Base-by-base conservation (phyloP, 2,113 vertebrate genomes). In the Hystrix brachyura region DNA sequence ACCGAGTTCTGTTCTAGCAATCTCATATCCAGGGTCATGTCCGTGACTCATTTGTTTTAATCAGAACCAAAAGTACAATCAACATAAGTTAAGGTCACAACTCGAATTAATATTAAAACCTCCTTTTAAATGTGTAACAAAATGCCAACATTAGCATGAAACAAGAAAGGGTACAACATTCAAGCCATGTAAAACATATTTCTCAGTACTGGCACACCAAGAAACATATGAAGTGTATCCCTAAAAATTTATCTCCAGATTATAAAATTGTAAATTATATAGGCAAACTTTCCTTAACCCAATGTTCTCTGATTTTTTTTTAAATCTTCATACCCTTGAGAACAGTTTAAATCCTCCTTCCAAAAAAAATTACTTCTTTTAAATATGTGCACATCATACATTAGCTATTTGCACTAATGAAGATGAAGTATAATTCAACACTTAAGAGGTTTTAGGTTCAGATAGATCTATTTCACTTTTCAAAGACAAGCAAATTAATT, bases 91-190 rank as follows among this genome's bases (percentile, higher is more conserved):
- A 94, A 97, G 85, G 88, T 95, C 85, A 96, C n/a, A 88, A 85
- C 17, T 90, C 92, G 80, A 97, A 94, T 95, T 97, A 92, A 90
- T 60, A 94, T 81, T 15, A 95, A 94, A 97, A 71, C 72, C 62
- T 92, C 29, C 51, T 79, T 81, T 96, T 78, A 59, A 95, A 65
- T 87, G 19, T 94, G 53, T 91, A 95, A 95, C 65, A 95, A 97
- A 97, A 97, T 95, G 95, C 38, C 93, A 95, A 81, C 23, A 94
- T 97, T 90, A 97, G 53, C 83, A 87, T 90, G 90, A 93, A 87
- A 5, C 43, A 95, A 85, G 69, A 96, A 89, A 80, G 64, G 43
- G 69, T 80, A 85, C 34, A 96, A 71, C 3, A 92, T 76, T 96
- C 14, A 85, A 80, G 10, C 48, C 23, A 72, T 57, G 69, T 94